Base-by-base conservation (phyloP, 1,140 invertebrate species). In the Coelopa frigida region DNA sequence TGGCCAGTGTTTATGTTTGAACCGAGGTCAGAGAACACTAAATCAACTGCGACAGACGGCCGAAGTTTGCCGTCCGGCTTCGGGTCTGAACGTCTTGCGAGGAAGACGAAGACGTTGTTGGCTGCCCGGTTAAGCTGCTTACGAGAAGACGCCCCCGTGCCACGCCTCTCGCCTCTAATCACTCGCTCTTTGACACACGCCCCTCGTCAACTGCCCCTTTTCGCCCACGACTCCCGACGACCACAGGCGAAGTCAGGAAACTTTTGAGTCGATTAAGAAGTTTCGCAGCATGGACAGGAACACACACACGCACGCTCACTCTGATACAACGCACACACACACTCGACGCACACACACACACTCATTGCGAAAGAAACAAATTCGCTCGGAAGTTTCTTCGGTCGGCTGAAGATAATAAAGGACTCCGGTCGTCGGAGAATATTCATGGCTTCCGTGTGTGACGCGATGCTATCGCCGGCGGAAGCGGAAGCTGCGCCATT, bases 21-120 rank as follows among this genome's bases (percentile, higher is more conserved):
- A 66, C 60, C 61, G 57, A 66, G 63, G 63, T 66, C 63, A 67
- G 53, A 67, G 59, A 61, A 60, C 63, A 67, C 58, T 67, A 67
- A 67, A 67, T 67, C 63, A 67, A 67, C 54, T 65, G 52, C 54
- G 54, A 45, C 44, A 50, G 41, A 44, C 48, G 49, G 6, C n/a
- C 24, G 14, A 41, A 23, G 27, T 21, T 41, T 41, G 20, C 37
- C n/a, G n/a, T n/a, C n/a, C n/a, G n/a, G n/a, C n/a, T n/a, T n/a
- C n/a, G n/a, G n/a, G n/a, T n/a, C n/a, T n/a, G n/a, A n/a, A n/a
- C n/a, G n/a, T n/a, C n/a, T n/a, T n/a, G 42, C 45, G 44, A 46
- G 39, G 24, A 22, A 20, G 44, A 24, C 33, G 12, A 36, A 46
- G 21, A 46, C 2, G 33, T 44, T 35, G 5, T 17, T 12, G 11